Evolutionary conservation across 2,888 invertebrate genomes (phyloP).

Genomic region (Pardosa pseudoannulata): DNA sequence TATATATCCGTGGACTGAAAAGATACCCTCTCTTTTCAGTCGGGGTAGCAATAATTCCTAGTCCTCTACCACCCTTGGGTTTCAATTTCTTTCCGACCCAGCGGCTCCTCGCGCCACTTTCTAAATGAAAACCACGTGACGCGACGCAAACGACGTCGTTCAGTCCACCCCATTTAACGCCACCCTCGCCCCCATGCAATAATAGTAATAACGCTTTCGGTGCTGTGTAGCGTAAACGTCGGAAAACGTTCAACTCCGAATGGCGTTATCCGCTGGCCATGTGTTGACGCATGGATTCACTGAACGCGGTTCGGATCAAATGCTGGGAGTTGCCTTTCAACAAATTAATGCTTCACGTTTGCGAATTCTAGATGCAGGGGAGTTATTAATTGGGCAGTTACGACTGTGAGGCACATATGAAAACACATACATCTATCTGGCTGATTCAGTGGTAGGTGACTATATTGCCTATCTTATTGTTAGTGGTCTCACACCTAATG

Average conservation of each 20-base stretch:
- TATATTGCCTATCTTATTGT: too few species aligned
- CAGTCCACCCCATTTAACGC: slow-evolving; percentile 70
- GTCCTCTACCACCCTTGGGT: not conserved
- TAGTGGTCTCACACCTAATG: too few species aligned
- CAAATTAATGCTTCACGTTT: not conserved
- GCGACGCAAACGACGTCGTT: slow-evolving; percentile 70
- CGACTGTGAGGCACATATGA: too few species aligned
- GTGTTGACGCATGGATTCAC: not conserved
- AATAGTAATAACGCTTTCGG: slow-evolving; percentile 62
- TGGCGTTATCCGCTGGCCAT: slow-evolving; percentile 2
- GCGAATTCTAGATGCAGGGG: not conserved
- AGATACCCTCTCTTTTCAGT: too few species aligned
- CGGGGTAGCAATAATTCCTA: not conserved
- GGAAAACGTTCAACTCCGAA: slow-evolving; percentile 44
- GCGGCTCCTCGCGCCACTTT: slow-evolving; percentile 41
- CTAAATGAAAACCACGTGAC: slow-evolving; percentile 65
- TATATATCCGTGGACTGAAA: too few species aligned
- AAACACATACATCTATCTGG: too few species aligned
- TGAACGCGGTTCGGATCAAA: not conserved
- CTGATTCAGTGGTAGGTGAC: too few species aligned
- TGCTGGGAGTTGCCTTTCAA: not conserved
- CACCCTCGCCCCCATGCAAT: slow-evolving; percentile 34
- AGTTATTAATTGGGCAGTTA: not conserved
- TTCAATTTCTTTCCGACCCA: slow-evolving; percentile 45
- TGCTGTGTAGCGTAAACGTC: slow-evolving; percentile 31